Base-by-base conservation (phyloP, 2,113 vertebrate species). In the Eleginops maclovinus region DNA sequence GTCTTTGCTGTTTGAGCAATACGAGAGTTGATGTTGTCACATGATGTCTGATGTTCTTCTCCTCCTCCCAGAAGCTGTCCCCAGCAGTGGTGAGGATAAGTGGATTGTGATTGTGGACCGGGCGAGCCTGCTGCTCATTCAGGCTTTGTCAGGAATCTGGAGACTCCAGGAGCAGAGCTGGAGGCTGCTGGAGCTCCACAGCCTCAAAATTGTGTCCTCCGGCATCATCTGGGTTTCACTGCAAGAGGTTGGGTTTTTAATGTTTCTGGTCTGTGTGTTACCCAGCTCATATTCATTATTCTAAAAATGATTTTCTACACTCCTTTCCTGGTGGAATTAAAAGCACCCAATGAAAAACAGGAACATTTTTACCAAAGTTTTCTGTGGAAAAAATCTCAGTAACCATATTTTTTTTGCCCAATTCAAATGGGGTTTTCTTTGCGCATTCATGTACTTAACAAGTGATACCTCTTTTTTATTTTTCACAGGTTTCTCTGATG, bases 141-240 rank as follows among this genome's bases (percentile, higher is more conserved):
- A 93, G 58, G 77, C 87, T 75, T 70, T 95, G 60, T 83, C 76
- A 51, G 87, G 75, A 14, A 46, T 95, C 19, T 55, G 75, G 19
- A 87, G 46, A 58, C 79, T 84, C 16, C 96, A 94, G 79, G 94
- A 92, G 28, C 83, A 93, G 28, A 54, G 73, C 73, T 94, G 95
- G 94, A 89, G 89, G 47, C 4, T 95, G 50, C 86, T 96, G 85
- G 95, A 96, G 79, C 92, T 95, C 46, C 95, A 95, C 70, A 92
- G 94, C 83, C 61, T 93, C 16, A 95, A 95, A 85, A 89, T 95
- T 0, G 85, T 93, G 17, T 93, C 94, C 1, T 79, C 89, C 0
- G 90, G 82, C 56, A 93, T 94, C 78, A 88, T 95, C 79, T 94
- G 95, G 94, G 94, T 95, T 70, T 91, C 90, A 0, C 76, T 95